These are phyloP conservation scores for Fregata magnificens DNA, from an alignment of 2,113 vertebrate species.

Conservation along the genomic window DNA sequence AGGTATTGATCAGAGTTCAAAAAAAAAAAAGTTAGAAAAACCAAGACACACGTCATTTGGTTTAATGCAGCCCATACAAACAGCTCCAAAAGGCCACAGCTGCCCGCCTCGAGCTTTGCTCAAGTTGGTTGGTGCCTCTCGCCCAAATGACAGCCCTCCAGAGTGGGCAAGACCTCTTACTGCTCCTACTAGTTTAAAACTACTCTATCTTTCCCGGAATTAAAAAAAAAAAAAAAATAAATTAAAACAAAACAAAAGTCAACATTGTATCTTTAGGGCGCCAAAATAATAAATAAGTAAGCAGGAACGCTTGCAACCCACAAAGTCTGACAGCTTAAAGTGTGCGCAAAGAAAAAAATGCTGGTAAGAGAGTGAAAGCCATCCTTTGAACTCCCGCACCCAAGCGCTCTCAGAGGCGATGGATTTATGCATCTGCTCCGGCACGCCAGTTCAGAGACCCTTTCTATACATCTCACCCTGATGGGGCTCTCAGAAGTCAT, in stretches of 20 bases:
- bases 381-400: constrained; percentile 37
- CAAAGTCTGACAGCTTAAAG: constrained; percentile 58
- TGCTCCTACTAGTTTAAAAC: background rate
- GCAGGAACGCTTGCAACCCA: background rate
- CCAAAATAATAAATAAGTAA: constrained; percentile 60
- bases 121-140: background rate
- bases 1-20: constrained; percentile 54
- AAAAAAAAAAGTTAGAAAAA: constrained; percentile 41
- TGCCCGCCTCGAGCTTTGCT: background rate
- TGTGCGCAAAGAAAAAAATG: background rate
- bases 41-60: constrained; percentile 52
- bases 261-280: background rate
- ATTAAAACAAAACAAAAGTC: background rate
- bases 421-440: constrained; percentile 48
- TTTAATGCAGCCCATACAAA: constrained; percentile 50
- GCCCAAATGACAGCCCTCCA: background rate
- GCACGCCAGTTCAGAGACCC: constrained; percentile 35
- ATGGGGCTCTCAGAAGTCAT: constrained; percentile 24
- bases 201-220: background rate
- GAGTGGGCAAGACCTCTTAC: background rate
- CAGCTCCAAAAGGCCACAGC: constrained; percentile 59
- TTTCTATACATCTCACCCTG: constrained; percentile 4
- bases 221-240: background rate
- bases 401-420: background rate
- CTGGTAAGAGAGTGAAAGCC: constrained; percentile 33